Conservation (phyloP, 2,888 invertebrate species). For the Choreutis nemorana region DNA sequence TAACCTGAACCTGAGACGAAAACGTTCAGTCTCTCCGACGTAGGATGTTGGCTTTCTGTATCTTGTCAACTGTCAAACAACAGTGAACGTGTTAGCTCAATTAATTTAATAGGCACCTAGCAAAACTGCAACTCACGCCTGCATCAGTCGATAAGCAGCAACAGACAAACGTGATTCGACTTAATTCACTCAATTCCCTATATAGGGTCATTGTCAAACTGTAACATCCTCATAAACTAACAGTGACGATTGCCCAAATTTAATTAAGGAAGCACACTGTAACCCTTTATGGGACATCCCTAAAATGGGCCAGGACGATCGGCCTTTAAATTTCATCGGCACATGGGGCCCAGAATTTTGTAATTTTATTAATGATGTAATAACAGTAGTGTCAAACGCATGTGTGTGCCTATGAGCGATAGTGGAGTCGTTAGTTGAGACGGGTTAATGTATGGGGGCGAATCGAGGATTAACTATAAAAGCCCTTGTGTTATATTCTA, state of each 20-base stretch:
- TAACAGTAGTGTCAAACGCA: conserved; percentile 64
- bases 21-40: too few species aligned
- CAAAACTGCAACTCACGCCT: conserved; percentile 16
- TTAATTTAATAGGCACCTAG: not conserved
- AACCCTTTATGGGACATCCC: too few species aligned
- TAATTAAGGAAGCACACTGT: conserved; percentile 44
- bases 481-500: conserved; percentile 27
- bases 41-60: too few species aligned
- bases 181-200: conserved; percentile 53
- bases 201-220: conserved; percentile 42
- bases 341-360: conserved; percentile 59
- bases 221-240: conserved; percentile 41
- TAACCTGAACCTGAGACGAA: too few species aligned
- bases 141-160: conserved; percentile 36
- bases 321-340: conserved; percentile 43
- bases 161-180: conserved; percentile 43
- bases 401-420: conserved; percentile 62
- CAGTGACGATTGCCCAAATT: conserved; percentile 57
- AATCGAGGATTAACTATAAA: conserved; percentile 47
- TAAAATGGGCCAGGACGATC: conserved; percentile 23
- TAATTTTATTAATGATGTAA: conserved; percentile 68
- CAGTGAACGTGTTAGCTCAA: conserved; percentile 1
- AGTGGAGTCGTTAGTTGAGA: conserved; percentile 58
- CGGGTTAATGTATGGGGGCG: conserved; percentile 60
- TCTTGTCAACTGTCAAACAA: too few species aligned